phyloP scores from a whole-genome alignment of 2,113 vertebrate genomes.

The Holacanthus passer region DNA sequence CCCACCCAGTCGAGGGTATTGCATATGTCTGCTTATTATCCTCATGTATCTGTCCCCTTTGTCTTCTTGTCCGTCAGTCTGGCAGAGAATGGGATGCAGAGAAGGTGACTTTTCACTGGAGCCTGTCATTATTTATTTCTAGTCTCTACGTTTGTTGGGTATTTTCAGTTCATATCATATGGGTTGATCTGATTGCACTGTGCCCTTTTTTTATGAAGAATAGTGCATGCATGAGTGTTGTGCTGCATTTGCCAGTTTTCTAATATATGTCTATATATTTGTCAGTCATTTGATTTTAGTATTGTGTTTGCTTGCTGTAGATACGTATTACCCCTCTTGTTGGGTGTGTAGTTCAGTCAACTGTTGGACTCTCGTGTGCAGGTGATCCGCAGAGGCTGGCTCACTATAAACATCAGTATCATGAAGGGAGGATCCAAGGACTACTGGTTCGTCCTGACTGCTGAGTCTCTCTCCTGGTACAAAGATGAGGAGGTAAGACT shows the following conservation, averaged over 20 bases:
- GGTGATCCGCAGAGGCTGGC: conserved; percentile 96
- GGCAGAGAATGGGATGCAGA: conserved; percentile 47
- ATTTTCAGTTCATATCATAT: not conserved
- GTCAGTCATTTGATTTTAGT: not conserved
- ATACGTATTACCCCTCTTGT: not conserved
- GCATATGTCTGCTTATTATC: conserved; percentile 11
- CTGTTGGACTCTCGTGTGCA: conserved; percentile 64
- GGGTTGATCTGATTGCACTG: conserved; percentile 5
- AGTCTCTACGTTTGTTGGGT: conserved; percentile 1
- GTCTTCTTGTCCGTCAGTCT: conserved; percentile 52
- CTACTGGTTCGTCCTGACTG: conserved; percentile 98
- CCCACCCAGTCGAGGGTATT: not conserved
- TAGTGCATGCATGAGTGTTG: conserved; percentile 1
- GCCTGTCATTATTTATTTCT: conserved; percentile 2
- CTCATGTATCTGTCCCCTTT: conserved; percentile 46
- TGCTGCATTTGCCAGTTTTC: not conserved
- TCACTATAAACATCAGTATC: conserved; percentile 98
- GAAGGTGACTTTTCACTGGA: conserved; percentile 52
- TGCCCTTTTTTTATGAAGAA: not conserved
- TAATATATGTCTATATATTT: not conserved
- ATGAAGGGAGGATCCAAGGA: conserved; percentile 99
- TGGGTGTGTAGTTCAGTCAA: conserved; percentile 15
- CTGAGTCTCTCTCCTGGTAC: conserved; percentile 97
- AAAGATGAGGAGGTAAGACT: conserved; percentile 95
- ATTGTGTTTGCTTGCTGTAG: not conserved